A percentile compares a stretch with the other conserved stretches of the same genome.
Conservation (phyloP, 2,797 vertebrate genomes). For the Antennarius maculatus region DNA sequence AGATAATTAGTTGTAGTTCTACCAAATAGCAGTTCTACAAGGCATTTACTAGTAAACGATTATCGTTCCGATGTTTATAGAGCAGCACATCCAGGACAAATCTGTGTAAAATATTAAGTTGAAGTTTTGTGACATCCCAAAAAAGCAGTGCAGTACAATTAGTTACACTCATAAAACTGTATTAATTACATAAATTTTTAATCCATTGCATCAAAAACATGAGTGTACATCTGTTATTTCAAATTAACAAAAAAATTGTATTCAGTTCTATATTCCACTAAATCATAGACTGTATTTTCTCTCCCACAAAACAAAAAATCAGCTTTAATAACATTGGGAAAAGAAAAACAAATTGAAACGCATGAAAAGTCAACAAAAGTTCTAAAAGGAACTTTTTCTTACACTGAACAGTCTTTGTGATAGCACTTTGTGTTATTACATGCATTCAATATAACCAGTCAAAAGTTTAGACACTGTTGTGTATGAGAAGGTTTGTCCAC, state of each 20-base stretch:
- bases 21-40: background rate
- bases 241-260: background rate
- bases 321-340: no score
- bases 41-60: background rate
- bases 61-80: background rate
- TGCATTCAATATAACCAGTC: slow-evolving; percentile 12
- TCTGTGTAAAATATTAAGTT: background rate
- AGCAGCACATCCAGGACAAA: slow-evolving; percentile 1
- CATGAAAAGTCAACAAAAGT: slow-evolving; percentile 4
- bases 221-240: background rate
- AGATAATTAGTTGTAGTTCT: background rate
- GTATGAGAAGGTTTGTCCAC: no score
- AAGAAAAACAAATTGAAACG: slow-evolving; percentile 19
- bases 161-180: slow-evolving; percentile 4
- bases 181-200: background rate
- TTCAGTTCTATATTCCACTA: slow-evolving; percentile 8
- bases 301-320: background rate
- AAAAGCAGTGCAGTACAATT: background rate
- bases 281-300: slow-evolving; percentile 6
- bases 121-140: background rate
- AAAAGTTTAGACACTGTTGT: no score
- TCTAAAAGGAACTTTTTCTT: slow-evolving; percentile 15
- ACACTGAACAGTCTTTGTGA: slow-evolving; percentile 12
- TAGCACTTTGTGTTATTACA: slow-evolving; percentile 21
- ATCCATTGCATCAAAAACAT: background rate